These are phyloP conservation scores for Hemitrygon akajei DNA, from an alignment of 2,797 vertebrate species.

Conservation along the genomic window DNA sequence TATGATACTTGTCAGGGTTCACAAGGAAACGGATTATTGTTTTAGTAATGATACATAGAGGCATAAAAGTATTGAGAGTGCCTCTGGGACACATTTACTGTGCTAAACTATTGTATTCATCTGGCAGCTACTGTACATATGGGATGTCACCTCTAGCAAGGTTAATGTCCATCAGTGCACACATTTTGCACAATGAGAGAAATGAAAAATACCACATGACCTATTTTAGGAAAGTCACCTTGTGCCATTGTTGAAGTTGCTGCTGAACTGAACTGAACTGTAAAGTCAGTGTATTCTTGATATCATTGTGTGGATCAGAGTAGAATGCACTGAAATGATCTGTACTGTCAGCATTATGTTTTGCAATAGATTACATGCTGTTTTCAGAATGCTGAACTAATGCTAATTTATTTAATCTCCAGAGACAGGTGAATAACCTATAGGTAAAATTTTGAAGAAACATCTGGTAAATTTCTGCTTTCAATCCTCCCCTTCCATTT, in stretches of 20 bases:
- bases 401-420: background rate
- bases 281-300: background rate
- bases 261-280: background rate
- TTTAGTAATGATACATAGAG: conserved; percentile 1
- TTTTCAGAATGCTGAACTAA: background rate
- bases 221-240: background rate
- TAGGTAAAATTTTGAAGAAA: background rate
- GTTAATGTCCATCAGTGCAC: conserved; percentile 28
- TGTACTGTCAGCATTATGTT: background rate
- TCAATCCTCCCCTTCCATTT: background rate
- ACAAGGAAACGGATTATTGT: conserved; percentile 29
- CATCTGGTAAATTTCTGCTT: background rate
- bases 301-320: background rate
- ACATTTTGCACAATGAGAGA: background rate
- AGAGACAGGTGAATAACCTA: background rate
- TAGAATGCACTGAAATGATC: background rate
- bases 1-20: conserved; percentile 25
- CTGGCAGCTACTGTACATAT: background rate
- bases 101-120: conserved; percentile 31
- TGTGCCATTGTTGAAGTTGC: background rate
- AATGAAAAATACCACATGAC: background rate
- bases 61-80: conserved; percentile 19
- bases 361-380: background rate
- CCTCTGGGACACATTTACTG: conserved; percentile 30
- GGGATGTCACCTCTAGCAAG: conserved; percentile 24